These are phyloP conservation scores for Nomada ruficornis DNA, from an alignment of 2,888 invertebrate species.

Conservation along the genomic window DNA sequence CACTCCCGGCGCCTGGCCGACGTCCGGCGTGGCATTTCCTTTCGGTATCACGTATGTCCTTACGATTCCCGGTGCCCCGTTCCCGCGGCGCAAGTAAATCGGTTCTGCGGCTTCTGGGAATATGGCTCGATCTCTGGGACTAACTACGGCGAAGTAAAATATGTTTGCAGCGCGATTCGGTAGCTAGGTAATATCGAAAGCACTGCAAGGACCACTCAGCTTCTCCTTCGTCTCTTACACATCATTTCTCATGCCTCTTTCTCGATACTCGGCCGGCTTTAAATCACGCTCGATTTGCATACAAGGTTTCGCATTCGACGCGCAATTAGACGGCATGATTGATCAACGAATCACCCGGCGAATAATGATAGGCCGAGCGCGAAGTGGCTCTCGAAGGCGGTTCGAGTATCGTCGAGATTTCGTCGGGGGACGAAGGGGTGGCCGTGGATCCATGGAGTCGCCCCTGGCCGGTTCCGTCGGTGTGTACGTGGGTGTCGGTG, in stretches of 20 bases:
- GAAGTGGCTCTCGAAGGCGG: conserved; percentile 21
- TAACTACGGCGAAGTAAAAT: too few species aligned
- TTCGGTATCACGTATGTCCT: conserved; percentile 65
- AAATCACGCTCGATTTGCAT: conserved; percentile 21
- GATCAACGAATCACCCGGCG: conserved; percentile 70
- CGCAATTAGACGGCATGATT: conserved; percentile 68
- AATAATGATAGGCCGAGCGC: conserved; percentile 67
- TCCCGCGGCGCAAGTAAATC: conserved; percentile 61
- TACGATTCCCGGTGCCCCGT: conserved; percentile 49
- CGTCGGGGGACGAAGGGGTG: conserved; percentile 8
- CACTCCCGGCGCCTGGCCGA: conserved; percentile 61
- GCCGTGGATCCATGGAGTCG: conserved; percentile 64
- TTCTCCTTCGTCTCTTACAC: too few species aligned
- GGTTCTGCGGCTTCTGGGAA: conserved; percentile 49
- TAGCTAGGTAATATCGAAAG: too few species aligned
- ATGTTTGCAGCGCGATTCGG: too few species aligned
- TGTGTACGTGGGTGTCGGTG: conserved; percentile 72
- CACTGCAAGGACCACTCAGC: too few species aligned
- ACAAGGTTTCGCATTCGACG: conserved; percentile 50
- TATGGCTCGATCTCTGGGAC: background rate
- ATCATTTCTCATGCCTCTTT: background rate
- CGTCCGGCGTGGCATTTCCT: conserved; percentile 68
- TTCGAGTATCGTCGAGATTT: conserved; percentile 36
- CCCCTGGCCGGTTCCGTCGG: conserved; percentile 58
- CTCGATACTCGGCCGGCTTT: background rate